A percentile compares a stretch with the other conserved stretches of the same genome.
These are phyloP conservation scores for Lithophane ornitopus DNA, from an alignment of 2,888 invertebrate species.

Conservation along the genomic window DNA sequence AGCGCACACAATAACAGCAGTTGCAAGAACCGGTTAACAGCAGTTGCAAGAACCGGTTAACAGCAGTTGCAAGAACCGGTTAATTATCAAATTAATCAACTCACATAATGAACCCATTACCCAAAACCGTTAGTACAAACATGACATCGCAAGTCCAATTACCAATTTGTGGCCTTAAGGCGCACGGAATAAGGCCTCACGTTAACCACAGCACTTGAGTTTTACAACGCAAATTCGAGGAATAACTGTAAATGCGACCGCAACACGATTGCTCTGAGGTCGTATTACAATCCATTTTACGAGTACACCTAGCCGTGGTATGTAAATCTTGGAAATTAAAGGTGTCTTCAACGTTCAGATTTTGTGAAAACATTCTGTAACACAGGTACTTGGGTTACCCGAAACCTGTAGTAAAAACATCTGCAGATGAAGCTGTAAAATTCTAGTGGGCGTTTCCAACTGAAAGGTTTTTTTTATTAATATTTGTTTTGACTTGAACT, in stretches of 20 bases:
- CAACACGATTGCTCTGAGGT: conserved; percentile 47
- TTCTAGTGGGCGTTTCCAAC: background rate
- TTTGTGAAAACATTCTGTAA: conserved; percentile 29
- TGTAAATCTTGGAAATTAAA: conserved; percentile 61
- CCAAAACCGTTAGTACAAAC: conserved; percentile 1
- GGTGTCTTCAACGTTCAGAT: conserved; percentile 45
- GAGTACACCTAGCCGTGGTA: conserved; percentile 54
- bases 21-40: too few species aligned
- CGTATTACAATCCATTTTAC: conserved; percentile 62
- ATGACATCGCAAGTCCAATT: conserved; percentile 35
- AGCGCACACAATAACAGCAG: too few species aligned
- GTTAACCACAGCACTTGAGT: conserved; percentile 51
- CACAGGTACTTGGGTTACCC: conserved; percentile 11
- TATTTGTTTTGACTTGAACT: background rate
- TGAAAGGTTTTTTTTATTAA: background rate
- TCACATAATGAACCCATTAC: background rate
- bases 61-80: too few species aligned
- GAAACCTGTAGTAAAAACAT: conserved; percentile 25
- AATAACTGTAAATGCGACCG: conserved; percentile 50
- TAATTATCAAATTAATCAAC: background rate
- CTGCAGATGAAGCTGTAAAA: conserved; percentile 23
- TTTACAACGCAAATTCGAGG: conserved; percentile 57
- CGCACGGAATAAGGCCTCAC: conserved; percentile 31
- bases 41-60: too few species aligned
- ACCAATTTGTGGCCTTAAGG: conserved; percentile 53